phyloP scores from a whole-genome alignment of 1,140 invertebrate species.

The Drosophila trapezifrons region DNA sequence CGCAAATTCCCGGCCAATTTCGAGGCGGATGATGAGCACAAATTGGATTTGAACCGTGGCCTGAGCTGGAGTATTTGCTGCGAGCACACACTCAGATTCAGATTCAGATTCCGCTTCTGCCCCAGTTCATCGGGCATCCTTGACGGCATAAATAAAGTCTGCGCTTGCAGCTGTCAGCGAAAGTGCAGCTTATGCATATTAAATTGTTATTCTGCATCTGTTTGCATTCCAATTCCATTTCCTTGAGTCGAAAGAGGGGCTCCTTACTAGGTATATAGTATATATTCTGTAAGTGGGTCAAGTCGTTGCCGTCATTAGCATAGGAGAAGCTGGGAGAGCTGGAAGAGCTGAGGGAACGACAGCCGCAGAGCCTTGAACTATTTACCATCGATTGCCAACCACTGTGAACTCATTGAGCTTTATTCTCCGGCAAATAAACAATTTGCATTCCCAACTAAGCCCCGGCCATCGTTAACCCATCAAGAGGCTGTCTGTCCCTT shows the following conservation, averaged over 20 bases:
- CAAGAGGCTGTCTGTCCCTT: conserved; percentile 37
- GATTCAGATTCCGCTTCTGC: conserved; percentile 19
- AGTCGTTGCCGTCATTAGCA: conserved; percentile 58
- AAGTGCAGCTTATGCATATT: conserved; percentile 52
- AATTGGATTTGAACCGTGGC: conserved; percentile 25
- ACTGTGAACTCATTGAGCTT: conserved; percentile 48
- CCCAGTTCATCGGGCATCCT: conserved; percentile 23
- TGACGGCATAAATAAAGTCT: conserved; percentile 13
- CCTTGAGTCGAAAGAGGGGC: neutral
- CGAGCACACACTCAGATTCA: conserved; percentile 13
- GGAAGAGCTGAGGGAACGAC: neutral
- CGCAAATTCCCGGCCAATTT: neutral
- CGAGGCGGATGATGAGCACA: conserved; percentile 10
- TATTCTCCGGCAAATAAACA: conserved; percentile 69
- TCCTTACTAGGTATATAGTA: neutral
- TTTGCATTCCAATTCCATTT: conserved; percentile 33
- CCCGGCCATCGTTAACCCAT: conserved; percentile 41
- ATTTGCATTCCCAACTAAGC: conserved; percentile 76
- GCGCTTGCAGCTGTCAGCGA: conserved; percentile 27
- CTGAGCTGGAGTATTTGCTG: conserved; percentile 5
- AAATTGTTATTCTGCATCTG: conserved; percentile 54
- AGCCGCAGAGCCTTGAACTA: conserved; percentile 30
- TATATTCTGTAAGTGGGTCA: conserved; percentile 50
- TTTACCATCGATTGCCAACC: conserved; percentile 40
- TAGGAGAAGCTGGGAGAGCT: conserved; percentile 8